Evolutionary conservation across 2,888 invertebrate species (phyloP).

Genomic region (Agonopterix arenella): DNA sequence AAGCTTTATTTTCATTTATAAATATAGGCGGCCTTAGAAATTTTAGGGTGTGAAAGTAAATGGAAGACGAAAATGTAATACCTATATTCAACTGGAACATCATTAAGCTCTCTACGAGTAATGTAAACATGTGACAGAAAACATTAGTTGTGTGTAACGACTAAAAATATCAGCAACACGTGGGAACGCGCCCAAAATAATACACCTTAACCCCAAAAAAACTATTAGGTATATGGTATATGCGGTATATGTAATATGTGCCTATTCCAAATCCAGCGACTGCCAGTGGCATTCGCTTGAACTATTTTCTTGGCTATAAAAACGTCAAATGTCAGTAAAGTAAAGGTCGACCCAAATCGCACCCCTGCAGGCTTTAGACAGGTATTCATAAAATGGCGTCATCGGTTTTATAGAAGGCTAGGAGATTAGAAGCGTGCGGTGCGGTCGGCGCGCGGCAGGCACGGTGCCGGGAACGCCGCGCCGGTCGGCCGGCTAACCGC

Average conservation of each 20-base stretch:
- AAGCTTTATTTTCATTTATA: too few relatives aligned
- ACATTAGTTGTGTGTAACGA: conserved; percentile 9
- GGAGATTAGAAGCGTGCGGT: conserved; percentile 14
- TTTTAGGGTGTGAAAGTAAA: too few relatives aligned
- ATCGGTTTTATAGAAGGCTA: conserved; percentile 24
- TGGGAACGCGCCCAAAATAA: conserved; percentile 30
- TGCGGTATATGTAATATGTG: too few relatives aligned
- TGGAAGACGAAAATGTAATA: too few relatives aligned
- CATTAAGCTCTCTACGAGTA: not conserved
- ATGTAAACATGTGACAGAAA: conserved; percentile 2
- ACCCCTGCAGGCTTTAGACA: conserved; percentile 26
- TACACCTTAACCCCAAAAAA: conserved; percentile 13
- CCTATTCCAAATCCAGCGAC: conserved; percentile 5
- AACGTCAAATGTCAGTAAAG: conserved; percentile 34
- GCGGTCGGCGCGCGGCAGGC: conserved; percentile 37
- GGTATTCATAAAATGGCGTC: conserved; percentile 48
- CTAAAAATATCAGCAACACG: conserved; percentile 34
- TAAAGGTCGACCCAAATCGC: conserved; percentile 45
- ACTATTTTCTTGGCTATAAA: conserved; percentile 23
- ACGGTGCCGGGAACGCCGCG: conserved; percentile 29
- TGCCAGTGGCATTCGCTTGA: conserved; percentile 3
- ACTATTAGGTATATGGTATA: too few relatives aligned
- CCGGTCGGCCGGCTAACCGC: conserved; percentile 2
- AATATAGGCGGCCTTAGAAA: too few relatives aligned
- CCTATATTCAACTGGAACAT: too few relatives aligned